Evolutionary conservation across 2,113 vertebrate genomes (phyloP).

Genomic region (Osmerus mordax): DNA sequence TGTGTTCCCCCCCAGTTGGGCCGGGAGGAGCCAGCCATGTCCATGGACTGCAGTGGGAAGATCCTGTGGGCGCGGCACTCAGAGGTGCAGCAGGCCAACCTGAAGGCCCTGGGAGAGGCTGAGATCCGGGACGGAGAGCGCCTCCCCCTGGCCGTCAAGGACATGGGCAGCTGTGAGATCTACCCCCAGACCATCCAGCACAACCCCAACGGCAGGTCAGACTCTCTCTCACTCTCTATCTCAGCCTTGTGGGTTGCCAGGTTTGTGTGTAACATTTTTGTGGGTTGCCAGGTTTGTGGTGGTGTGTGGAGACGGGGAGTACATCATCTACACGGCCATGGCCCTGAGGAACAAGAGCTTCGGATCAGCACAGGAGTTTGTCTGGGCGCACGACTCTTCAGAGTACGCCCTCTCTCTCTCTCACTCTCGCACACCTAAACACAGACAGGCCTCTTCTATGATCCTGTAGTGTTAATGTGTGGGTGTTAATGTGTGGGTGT

Average conservation of each 20-base stretch:
- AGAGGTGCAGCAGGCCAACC: conserved; percentile 95
- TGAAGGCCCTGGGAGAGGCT: conserved; percentile 98
- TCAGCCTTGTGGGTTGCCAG: too few relatives aligned
- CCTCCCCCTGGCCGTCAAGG: conserved; percentile 93
- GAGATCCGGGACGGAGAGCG: conserved; percentile 98
- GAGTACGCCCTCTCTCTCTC: conserved; percentile 78
- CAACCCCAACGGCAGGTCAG: conserved; percentile 94
- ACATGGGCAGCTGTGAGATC: conserved; percentile 99
- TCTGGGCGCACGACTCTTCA: conserved; percentile 97
- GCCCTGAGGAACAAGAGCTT: conserved; percentile 98
- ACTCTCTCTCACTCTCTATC: too few relatives aligned
- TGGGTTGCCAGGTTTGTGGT: conserved; percentile 82
- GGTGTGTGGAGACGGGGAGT: conserved; percentile 97
- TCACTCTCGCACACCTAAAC: not conserved
- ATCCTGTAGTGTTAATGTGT: too few relatives aligned
- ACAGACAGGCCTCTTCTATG: not conserved
- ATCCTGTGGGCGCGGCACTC: conserved; percentile 99
- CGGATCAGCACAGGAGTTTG: conserved; percentile 97
- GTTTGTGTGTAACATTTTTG: not conserved
- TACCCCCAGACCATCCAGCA: conserved; percentile 99
- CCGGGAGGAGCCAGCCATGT: conserved; percentile 98
- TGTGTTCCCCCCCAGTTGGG: conserved; percentile 77
- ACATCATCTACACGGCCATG: conserved; percentile 99
- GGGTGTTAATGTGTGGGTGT: too few relatives aligned
- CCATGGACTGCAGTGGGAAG: conserved; percentile 97